Evolutionary conservation across 2,888 invertebrate genomes (phyloP).

Genomic region (Trachelus troglodyta): DNA sequence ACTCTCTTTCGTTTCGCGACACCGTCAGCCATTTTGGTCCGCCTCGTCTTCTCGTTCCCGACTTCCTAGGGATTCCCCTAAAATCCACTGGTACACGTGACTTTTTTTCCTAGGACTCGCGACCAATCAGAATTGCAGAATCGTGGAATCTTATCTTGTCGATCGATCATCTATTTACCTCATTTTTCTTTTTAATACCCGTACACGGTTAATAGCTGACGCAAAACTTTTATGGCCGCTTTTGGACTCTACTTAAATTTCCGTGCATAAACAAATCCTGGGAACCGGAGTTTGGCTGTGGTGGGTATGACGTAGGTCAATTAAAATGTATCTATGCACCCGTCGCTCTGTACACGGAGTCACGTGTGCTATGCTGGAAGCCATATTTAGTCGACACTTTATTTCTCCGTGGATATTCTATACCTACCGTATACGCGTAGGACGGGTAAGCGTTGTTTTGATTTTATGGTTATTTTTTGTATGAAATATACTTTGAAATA

Average conservation of each 20-base stretch:
- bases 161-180: neutral
- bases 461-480: neutral
- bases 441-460: neutral
- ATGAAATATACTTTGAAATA: neutral
- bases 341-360: neutral
- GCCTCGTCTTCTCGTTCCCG: neutral
- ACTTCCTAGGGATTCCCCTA: conserved; percentile 52
- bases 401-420: neutral
- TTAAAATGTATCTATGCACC: conserved; percentile 31
- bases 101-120: neutral
- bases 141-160: neutral
- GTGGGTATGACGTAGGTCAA: conserved; percentile 41
- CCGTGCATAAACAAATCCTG: conserved; percentile 40
- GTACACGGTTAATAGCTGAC: neutral
- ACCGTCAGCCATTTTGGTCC: conserved; percentile 30
- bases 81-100: neutral
- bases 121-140: neutral
- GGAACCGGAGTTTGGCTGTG: conserved; percentile 33
- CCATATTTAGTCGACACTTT: neutral
- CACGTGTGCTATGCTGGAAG: neutral
- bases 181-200: neutral
- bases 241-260: conserved; percentile 7
- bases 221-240: neutral
- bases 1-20: conserved; percentile 29
- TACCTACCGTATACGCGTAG: neutral